Evolutionary conservation across 2,797 vertebrate species (phyloP).

Genomic region (Silurus aristotelis): DNA sequence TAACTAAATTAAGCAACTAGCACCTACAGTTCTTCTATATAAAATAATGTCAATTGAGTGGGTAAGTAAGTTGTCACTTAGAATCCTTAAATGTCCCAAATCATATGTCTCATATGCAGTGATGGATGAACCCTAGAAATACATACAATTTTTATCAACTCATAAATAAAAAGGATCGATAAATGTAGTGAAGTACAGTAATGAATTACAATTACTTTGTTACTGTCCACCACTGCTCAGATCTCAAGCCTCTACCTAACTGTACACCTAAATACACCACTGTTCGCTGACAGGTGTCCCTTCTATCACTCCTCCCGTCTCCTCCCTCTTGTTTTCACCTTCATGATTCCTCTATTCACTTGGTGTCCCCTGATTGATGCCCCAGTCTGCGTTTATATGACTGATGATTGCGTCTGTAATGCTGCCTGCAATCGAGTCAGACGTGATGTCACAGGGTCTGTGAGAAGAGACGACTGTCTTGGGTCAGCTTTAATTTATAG

Average conservation of each 20-base stretch:
- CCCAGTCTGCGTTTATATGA: constrained; percentile 38
- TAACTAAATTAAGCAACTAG: not conserved
- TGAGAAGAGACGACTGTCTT: constrained; percentile 52
- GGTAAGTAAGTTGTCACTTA: not conserved
- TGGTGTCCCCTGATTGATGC: constrained; percentile 68
- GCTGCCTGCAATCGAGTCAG: constrained; percentile 28
- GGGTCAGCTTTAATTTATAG: constrained; percentile 64
- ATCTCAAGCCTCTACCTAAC: no score
- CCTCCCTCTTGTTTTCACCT: constrained; percentile 46
- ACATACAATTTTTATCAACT: no score
- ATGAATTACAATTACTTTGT: no score
- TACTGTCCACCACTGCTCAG: no score
- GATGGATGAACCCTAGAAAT: no score
- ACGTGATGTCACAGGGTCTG: constrained; percentile 60
- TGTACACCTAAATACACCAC: not conserved
- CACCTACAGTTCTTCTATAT: not conserved
- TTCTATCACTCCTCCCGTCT: not conserved
- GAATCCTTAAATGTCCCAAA: not conserved
- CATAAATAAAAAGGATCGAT: no score
- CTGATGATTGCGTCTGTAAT: constrained; percentile 57
- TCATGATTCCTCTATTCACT: constrained; percentile 41
- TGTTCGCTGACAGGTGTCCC: not conserved
- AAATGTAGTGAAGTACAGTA: no score
- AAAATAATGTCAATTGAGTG: not conserved
- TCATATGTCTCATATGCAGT: no score